These are phyloP conservation scores for Acanthurus leucopareius DNA, from an alignment of 2,797 vertebrate genomes.

Conservation along the genomic window DNA sequence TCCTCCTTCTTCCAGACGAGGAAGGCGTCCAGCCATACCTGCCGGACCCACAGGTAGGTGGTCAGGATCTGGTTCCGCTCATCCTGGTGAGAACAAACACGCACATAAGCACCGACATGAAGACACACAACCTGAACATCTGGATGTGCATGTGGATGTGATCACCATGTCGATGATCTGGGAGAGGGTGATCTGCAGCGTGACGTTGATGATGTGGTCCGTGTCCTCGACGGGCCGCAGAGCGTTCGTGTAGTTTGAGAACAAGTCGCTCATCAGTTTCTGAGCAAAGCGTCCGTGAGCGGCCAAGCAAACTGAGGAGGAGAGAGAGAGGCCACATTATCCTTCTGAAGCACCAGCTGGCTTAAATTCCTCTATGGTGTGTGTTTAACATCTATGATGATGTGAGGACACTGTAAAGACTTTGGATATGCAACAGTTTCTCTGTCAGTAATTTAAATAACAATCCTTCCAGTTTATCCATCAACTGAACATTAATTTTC, in stretches of 20 bases:
- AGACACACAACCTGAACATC: background rate
- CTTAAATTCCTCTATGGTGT: too few species aligned
- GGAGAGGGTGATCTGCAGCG: constrained; percentile 91
- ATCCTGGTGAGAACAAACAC: constrained; percentile 81
- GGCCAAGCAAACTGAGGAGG: constrained; percentile 79
- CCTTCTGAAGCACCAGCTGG: background rate
- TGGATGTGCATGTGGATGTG: background rate
- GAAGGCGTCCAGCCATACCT: constrained; percentile 92
- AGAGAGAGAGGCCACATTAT: background rate
- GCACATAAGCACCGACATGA: background rate
- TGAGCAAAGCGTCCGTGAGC: constrained; percentile 89
- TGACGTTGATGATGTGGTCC: constrained; percentile 90
- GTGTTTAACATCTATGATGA: background rate
- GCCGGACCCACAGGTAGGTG: constrained; percentile 93
- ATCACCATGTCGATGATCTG: constrained; percentile 96
- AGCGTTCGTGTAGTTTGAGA: constrained; percentile 91
- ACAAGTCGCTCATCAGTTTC: constrained; percentile 89
- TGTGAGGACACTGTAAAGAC: too few species aligned
- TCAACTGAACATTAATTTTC: too few species aligned
- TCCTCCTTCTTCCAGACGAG: constrained; percentile 90
- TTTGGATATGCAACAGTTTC: too few species aligned
- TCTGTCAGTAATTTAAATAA: too few species aligned
- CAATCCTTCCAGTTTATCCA: too few species aligned
- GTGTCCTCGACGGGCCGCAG: constrained; percentile 92
- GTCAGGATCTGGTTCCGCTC: constrained; percentile 95